These are phyloP conservation scores for Tetrax tetrax DNA, from an alignment of 2,113 vertebrate genomes.

Conservation along the genomic window DNA sequence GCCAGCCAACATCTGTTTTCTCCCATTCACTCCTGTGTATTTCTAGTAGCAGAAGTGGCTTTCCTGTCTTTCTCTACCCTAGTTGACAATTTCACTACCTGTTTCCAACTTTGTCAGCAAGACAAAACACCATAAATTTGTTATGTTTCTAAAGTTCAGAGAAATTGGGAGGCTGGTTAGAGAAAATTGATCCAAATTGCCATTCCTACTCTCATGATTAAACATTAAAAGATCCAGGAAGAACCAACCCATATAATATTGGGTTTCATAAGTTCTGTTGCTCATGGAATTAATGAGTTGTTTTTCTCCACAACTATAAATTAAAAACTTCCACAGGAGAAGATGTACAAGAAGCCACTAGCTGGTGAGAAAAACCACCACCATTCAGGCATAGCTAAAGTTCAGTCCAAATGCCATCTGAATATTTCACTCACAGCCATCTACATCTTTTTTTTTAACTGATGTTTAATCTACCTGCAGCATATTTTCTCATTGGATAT, in stretches of 20 bases:
- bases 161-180: neutral
- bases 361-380: neutral
- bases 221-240: neutral
- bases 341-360: neutral
- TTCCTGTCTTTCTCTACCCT: neutral
- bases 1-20: neutral
- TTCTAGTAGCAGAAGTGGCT: neutral
- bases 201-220: neutral
- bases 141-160: neutral
- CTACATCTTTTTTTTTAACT: neutral
- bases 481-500: neutral
- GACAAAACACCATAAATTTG: neutral
- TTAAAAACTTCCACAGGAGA: neutral
- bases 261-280: neutral
- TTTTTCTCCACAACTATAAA: neutral
- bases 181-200: neutral
- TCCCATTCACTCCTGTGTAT: neutral
- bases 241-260: neutral
- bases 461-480: neutral
- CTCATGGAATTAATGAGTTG: neutral
- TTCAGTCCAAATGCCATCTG: neutral
- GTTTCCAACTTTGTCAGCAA: neutral
- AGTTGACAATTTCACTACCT: neutral
- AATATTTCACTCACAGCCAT: neutral
- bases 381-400: neutral